Evolutionary conservation across 23 tunicate species (phyloP).

Genomic region (Oikopleura albicans): DNA sequence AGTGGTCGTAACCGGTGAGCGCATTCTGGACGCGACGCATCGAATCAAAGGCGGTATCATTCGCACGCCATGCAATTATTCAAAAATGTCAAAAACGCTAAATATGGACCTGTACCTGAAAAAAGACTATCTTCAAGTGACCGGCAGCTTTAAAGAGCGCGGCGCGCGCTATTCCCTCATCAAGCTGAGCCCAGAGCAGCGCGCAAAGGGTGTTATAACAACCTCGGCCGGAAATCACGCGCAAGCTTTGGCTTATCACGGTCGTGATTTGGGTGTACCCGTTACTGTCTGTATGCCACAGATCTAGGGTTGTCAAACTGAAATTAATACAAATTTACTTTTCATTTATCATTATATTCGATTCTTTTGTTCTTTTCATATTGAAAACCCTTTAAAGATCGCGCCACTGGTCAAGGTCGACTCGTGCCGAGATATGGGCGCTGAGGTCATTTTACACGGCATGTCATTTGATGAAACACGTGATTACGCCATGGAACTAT

Average conservation of each 20-base stretch:
- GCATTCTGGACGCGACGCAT: conserved; percentile 33
- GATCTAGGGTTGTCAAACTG: too few species aligned
- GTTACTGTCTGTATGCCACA: conserved; percentile 97
- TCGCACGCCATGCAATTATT: conserved; percentile 64
- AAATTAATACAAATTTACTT: too few species aligned
- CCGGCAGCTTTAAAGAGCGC: conserved; percentile 80
- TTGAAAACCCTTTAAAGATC: too few species aligned
- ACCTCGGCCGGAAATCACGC: conserved; percentile 99
- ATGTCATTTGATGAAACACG: conserved; percentile 51
- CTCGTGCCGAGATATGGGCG: conserved; percentile 49
- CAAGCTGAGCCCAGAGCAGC: conserved; percentile 44
- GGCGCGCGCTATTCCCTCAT: conserved; percentile 63
- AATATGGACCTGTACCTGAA: conserved; percentile 65
- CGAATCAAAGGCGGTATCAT: conserved; percentile 43
- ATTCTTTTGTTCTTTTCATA: too few species aligned
- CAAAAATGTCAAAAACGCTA: conserved; percentile 44
- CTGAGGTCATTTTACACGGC: conserved; percentile 50
- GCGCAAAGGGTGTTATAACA: conserved; percentile 48
- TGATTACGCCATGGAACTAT: conserved; percentile 40
- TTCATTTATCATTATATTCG: too few species aligned
- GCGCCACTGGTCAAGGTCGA: conserved; percentile 90
- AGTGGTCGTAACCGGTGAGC: conserved; percentile 37
- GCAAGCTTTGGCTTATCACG: conserved; percentile 85
- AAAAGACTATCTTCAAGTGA: conserved; percentile 83
- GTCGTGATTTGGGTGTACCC: conserved; percentile 43